Conservation (phyloP, 2,888 invertebrate species). For the Limnephilus lunatus region DNA sequence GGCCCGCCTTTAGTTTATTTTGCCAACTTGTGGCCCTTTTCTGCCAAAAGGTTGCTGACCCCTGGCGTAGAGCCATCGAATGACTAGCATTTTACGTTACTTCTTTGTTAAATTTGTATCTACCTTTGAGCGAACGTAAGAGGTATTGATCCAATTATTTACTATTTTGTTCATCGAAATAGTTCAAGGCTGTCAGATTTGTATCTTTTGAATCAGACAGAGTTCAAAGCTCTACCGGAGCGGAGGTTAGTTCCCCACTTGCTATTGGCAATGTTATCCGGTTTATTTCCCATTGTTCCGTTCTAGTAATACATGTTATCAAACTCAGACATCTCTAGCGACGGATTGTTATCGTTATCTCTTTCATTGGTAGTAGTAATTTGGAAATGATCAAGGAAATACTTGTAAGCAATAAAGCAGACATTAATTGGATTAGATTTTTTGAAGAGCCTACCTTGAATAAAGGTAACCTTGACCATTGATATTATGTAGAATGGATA, state of each 20-base stretch:
- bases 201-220: background rate
- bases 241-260: background rate
- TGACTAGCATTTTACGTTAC: background rate
- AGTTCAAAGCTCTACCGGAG: background rate
- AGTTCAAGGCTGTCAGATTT: background rate
- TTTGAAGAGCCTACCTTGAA: background rate
- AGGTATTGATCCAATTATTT: background rate
- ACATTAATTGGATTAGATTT: background rate
- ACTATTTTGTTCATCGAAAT: background rate
- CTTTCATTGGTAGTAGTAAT: background rate
- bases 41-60: too few relatives aligned
- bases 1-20: too few relatives aligned
- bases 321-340: background rate
- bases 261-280: background rate
- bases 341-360: background rate
- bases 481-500: background rate
- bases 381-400: background rate
- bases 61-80: background rate
- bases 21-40: too few relatives aligned
- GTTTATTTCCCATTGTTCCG: background rate
- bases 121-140: background rate
- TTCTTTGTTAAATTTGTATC: background rate
- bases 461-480: background rate
- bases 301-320: background rate
- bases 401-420: background rate